Conservation (phyloP, 1,140 invertebrate species). For the Aradophagus sp. region DNA sequence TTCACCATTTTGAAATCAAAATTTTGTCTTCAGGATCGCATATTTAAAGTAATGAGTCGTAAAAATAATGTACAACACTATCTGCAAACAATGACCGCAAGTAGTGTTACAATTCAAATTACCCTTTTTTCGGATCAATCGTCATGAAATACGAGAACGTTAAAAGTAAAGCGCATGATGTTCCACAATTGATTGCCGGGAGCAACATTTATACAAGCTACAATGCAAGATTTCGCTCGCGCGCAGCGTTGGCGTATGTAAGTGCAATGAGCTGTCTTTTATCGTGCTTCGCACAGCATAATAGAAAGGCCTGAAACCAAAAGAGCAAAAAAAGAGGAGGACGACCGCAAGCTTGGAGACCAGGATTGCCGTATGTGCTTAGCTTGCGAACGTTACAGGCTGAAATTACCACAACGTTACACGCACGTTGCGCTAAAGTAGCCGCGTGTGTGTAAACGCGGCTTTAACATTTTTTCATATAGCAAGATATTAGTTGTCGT, state of each 20-base stretch:
- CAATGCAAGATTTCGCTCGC: conserved; percentile 36
- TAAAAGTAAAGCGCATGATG: conserved; percentile 7
- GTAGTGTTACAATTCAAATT: background rate
- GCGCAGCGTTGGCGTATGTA: conserved; percentile 33
- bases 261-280: conserved; percentile 55
- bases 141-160: conserved; percentile 16
- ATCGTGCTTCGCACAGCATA: conserved; percentile 50
- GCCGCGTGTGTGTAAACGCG: conserved; percentile 25
- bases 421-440: conserved; percentile 32
- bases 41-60: too few species aligned
- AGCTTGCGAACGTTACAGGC: conserved; percentile 37
- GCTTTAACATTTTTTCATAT: conserved; percentile 43
- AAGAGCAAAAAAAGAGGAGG: conserved; percentile 33
- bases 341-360: conserved; percentile 38
- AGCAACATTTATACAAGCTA: conserved; percentile 32
- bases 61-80: conserved; percentile 8
- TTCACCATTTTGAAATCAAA: too few species aligned
- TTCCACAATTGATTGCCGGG: conserved; percentile 36
- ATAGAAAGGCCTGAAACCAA: conserved; percentile 53
- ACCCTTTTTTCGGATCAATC: conserved; percentile 17
- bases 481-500: conserved; percentile 43
- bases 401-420: conserved; percentile 51
- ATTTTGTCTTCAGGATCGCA: too few species aligned
- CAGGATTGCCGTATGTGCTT: conserved; percentile 35
- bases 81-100: background rate